phyloP scores from a whole-genome alignment of 2,888 invertebrate species.

The Diarsia dahlii region DNA sequence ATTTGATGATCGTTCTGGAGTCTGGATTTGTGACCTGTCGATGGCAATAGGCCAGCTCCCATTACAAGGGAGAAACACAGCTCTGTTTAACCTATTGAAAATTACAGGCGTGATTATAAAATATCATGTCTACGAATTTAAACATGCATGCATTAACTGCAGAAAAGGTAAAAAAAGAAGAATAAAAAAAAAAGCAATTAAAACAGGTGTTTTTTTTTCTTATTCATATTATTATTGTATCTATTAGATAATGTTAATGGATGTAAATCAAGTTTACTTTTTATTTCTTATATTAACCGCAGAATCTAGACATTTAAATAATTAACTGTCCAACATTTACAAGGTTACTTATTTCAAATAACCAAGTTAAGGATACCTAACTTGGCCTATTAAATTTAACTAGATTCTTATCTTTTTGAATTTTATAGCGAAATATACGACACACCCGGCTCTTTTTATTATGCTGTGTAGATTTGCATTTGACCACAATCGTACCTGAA shows the following conservation, averaged over 20 bases:
- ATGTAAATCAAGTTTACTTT: conserved; percentile 8
- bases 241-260: background rate
- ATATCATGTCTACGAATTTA: background rate
- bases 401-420: conserved; percentile 1
- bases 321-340: background rate
- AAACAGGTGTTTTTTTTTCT: background rate
- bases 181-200: background rate
- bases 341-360: conserved; percentile 14
- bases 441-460: background rate
- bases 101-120: background rate
- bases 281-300: background rate
- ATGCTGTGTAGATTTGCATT: background rate
- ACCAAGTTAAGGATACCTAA: background rate
- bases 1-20: too few species aligned
- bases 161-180: background rate
- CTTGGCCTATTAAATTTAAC: conserved; percentile 3
- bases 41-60: background rate
- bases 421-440: background rate
- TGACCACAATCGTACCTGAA: conserved; percentile 2
- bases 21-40: background rate
- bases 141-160: background rate
- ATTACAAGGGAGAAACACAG: background rate
- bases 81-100: background rate
- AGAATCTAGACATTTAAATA: background rate
- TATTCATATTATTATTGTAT: background rate